Conservation (phyloP, 1,140 invertebrate species). For the Drosophila pandora region DNA sequence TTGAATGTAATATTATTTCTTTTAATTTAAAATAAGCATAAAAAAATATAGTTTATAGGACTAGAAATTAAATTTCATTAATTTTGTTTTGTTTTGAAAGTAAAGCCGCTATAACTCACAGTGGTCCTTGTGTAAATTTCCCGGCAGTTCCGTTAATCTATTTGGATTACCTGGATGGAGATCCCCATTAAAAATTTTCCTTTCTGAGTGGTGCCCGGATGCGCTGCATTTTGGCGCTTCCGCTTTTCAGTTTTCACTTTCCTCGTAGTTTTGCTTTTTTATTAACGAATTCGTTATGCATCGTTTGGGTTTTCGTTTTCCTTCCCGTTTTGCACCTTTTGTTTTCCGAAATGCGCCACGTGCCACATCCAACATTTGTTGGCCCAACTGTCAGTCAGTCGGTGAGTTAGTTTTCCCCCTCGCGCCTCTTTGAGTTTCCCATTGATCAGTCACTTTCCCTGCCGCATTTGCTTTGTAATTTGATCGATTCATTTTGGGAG, state of each 20-base stretch:
- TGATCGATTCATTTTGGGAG: conserved; percentile 47
- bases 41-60: too few species aligned
- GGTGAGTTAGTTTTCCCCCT: conserved; percentile 28
- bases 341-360: conserved; percentile 54
- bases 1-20: not conserved
- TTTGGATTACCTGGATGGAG: conserved; percentile 48
- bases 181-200: conserved; percentile 26
- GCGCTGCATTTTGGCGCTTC: conserved; percentile 70
- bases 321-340: conserved; percentile 73
- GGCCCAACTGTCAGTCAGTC: conserved; percentile 75
- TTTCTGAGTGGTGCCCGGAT: conserved; percentile 54
- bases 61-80: not conserved
- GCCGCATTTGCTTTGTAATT: conserved; percentile 68
- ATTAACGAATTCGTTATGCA: conserved; percentile 70
- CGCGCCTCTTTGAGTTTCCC: not conserved
- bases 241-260: conserved; percentile 72
- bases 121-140: not conserved
- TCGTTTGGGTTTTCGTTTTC: conserved; percentile 68
- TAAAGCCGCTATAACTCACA: not conserved
- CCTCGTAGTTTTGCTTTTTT: conserved; percentile 51
- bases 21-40: too few species aligned
- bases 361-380: conserved; percentile 77
- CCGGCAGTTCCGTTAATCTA: conserved; percentile 53
- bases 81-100: not conserved
- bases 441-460: conserved; percentile 47